These are phyloP conservation scores for Seira musarum DNA, from an alignment of 2,888 invertebrate genomes.

Conservation along the genomic window DNA sequence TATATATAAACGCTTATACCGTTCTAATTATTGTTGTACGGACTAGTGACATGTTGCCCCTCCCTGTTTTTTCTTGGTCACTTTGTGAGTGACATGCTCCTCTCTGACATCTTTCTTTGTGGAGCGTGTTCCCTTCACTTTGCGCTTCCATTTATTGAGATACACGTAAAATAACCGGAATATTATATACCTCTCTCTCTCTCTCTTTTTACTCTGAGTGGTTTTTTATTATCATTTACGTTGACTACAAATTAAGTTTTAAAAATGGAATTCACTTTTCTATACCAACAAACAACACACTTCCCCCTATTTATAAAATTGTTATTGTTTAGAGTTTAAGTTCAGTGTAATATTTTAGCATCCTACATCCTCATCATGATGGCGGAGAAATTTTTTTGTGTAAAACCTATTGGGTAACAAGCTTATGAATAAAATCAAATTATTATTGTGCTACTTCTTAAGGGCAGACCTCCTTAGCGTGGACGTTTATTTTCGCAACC, in stretches of 20 bases:
- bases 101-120: neutral
- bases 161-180: conserved; percentile 31
- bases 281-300: conserved; percentile 29
- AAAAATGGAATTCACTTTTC: conserved; percentile 29
- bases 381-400: conserved; percentile 33
- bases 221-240: conserved; percentile 53
- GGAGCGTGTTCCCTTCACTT: conserved; percentile 39
- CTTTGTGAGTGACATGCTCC: conserved; percentile 39
- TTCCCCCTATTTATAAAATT: conserved; percentile 26
- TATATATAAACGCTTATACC: conserved; percentile 52
- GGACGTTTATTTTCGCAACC: neutral
- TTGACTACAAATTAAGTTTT: conserved; percentile 34
- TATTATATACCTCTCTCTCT: conserved; percentile 7
- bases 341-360: conserved; percentile 50
- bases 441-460: conserved; percentile 1
- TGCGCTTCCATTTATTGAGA: conserved; percentile 60
- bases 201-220: conserved; percentile 24
- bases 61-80: conserved; percentile 43
- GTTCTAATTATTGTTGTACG: conserved; percentile 35
- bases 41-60: conserved; percentile 35
- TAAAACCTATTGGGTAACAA: conserved; percentile 56
- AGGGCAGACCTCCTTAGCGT: too few relatives aligned
- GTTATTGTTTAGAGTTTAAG: conserved; percentile 36
- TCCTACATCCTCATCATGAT: conserved; percentile 43
- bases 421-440: conserved; percentile 55